These are phyloP conservation scores for Abrostola triplasia DNA, from an alignment of 2,888 invertebrate species.

Conservation along the genomic window DNA sequence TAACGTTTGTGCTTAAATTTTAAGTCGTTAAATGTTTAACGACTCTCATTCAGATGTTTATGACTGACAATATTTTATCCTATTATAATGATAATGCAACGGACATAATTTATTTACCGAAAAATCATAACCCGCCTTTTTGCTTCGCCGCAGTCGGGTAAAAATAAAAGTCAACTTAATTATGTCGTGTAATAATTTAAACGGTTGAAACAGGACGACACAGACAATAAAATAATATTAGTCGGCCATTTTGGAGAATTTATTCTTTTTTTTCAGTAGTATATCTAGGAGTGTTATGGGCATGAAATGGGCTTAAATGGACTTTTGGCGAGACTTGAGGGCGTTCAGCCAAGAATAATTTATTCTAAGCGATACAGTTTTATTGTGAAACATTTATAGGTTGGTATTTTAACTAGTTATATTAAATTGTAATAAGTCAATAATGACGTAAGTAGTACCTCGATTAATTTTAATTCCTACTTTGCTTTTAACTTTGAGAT, in stretches of 20 bases:
- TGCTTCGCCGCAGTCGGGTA: too few species aligned
- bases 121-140: slow-evolving; percentile 1
- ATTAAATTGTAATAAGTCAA: too few species aligned
- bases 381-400: too few species aligned
- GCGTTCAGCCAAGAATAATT: too few species aligned
- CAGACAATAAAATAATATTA: slow-evolving; percentile 43
- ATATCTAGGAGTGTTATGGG: background rate
- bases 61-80: slow-evolving; percentile 73
- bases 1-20: slow-evolving; percentile 75
- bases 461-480: too few species aligned
- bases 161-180: slow-evolving; percentile 41
- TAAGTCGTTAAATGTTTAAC: slow-evolving; percentile 74
- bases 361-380: too few species aligned
- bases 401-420: too few species aligned
- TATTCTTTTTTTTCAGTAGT: slow-evolving; percentile 23
- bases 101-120: slow-evolving; percentile 54
- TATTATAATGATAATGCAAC: slow-evolving; percentile 67
- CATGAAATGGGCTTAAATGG: background rate
- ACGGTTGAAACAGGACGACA: slow-evolving; percentile 45
- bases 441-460: too few species aligned
- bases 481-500: too few species aligned
- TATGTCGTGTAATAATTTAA: slow-evolving; percentile 50
- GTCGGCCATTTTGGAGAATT: slow-evolving; percentile 39
- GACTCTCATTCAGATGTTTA: slow-evolving; percentile 75
- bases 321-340: too few species aligned